Evolutionary conservation across 1,140 invertebrate species (phyloP).

Genomic region (Agrypnia vestita): DNA sequence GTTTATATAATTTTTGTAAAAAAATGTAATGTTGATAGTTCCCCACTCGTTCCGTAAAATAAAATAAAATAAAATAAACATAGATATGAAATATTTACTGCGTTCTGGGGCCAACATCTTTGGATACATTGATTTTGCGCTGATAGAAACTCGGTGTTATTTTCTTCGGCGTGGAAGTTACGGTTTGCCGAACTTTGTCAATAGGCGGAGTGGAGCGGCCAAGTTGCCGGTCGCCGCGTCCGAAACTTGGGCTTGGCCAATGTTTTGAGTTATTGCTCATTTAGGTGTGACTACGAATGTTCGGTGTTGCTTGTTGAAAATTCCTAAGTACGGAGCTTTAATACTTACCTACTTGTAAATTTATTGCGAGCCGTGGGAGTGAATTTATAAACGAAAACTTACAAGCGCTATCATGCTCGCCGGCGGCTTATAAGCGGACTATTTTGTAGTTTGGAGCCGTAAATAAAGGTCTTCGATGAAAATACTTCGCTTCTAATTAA

Average conservation of each 20-base stretch:
- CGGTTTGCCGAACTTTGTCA: background rate
- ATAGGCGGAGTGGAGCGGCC: background rate
- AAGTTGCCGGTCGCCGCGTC: background rate
- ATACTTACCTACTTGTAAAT: slow-evolving; percentile 47
- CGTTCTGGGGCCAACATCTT: background rate
- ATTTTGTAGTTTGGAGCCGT: slow-evolving; percentile 1
- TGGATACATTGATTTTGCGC: slow-evolving; percentile 19
- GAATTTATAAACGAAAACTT: slow-evolving; percentile 48
- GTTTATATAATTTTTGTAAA: too few species aligned
- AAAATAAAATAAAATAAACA: too few species aligned
- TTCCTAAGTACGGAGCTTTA: slow-evolving; percentile 51
- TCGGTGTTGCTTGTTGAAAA: slow-evolving; percentile 49
- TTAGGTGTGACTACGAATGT: slow-evolving; percentile 61
- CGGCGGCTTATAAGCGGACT: background rate
- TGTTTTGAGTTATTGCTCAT: slow-evolving; percentile 61
- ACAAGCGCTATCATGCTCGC: slow-evolving; percentile 17
- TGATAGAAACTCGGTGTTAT: slow-evolving; percentile 25
- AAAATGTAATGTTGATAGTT: too few species aligned
- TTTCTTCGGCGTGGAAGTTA: slow-evolving; percentile 28
- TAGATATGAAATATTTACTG: too few species aligned
- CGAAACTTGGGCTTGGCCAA: slow-evolving; percentile 51
- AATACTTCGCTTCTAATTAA: too few species aligned
- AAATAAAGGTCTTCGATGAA: slow-evolving; percentile 1
- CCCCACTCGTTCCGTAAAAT: too few species aligned
- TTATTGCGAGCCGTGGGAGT: slow-evolving; percentile 46